Evolutionary conservation across 2,888 invertebrate species (phyloP).

Genomic region (Apotomis turbidana): DNA sequence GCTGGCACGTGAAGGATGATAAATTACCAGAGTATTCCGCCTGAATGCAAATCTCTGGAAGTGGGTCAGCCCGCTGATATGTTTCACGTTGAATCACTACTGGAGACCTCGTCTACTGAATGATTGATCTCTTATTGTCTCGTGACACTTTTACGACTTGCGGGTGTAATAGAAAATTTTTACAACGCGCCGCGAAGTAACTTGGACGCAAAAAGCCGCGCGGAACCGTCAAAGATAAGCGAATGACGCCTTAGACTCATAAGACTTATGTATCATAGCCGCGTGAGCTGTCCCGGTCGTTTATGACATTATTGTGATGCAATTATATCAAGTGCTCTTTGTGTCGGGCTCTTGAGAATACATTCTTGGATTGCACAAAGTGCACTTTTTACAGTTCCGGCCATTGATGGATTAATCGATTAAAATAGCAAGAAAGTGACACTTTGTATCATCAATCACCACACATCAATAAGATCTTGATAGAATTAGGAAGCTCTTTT

Average conservation of each 20-base stretch:
- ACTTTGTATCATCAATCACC: slow-evolving; percentile 40
- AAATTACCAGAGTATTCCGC: slow-evolving; percentile 68
- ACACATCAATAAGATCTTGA: slow-evolving; percentile 7
- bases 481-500: slow-evolving; percentile 9
- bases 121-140: slow-evolving; percentile 79
- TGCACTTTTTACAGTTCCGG: slow-evolving; percentile 74
- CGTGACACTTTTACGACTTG: slow-evolving; percentile 73
- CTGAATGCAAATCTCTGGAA: slow-evolving; percentile 80
- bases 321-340: slow-evolving; percentile 50
- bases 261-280: slow-evolving; percentile 9
- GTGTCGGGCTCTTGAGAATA: slow-evolving; percentile 59
- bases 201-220: slow-evolving; percentile 4
- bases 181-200: slow-evolving; percentile 54
- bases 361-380: slow-evolving; percentile 50
- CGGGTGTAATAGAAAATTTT: slow-evolving; percentile 69
- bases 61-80: slow-evolving; percentile 75
- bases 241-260: background rate
- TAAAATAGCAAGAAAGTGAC: slow-evolving; percentile 45
- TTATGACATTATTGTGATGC: slow-evolving; percentile 16
- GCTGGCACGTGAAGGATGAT: slow-evolving; percentile 73
- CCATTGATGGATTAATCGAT: slow-evolving; percentile 70
- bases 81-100: slow-evolving; percentile 73
- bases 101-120: slow-evolving; percentile 64
- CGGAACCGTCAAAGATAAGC: background rate
- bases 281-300: background rate